Base-by-base conservation (phyloP, 1,140 invertebrate species). In the Brachystomella parvula region DNA sequence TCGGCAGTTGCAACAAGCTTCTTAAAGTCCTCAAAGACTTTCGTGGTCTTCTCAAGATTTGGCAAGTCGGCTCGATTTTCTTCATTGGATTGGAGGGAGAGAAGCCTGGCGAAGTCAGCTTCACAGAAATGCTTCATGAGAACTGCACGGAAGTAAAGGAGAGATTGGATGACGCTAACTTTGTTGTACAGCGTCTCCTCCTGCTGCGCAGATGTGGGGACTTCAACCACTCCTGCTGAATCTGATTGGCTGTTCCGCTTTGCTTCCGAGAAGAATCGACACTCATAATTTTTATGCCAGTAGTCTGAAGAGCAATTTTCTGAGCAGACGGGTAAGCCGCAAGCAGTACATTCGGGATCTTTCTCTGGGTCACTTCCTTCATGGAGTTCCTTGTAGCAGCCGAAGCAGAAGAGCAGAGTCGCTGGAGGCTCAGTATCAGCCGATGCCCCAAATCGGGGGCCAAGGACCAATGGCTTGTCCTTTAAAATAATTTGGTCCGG, bases 401-500 rank as follows among this genome's bases (percentile, higher is more conserved):
- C 74, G 3, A 76, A 62, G 61, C 75, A 76, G 28, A 76, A 29
- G 1, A 39, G 35, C 35, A 39, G 19, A 39, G 35, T 39, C 6
- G 6, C 19, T 39, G 66, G 59, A 15, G 57, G 32, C 29, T 29
- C 59, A 35, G 64, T 63, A 2, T 32, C 32, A 44, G 63, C 59
- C 19, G 63, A 35, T 3, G 47, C 39, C 15, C 63, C 47, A 30
- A 66, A 28, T 47, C 71, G 74, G 1, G 72, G 73, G 0, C 73
- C 74, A 3, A 76, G 32, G n/a, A 75, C 71, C 12, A 75, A 29
- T 1, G 74, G 74, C 31, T 63, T 63, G 57, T 76, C 75, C 61
- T 74, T 71, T 31, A 76, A 67, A 26, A 76, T 68, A 30, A 76
- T 62, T 44, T 73, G 65, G 2, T 75, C 75, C 3, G 73, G 61